Evolutionary conservation across 1,140 invertebrate genomes (phyloP), one percentile per base, ranked within the genome.

Genomic region (Contarinia nasturtii): DNA sequence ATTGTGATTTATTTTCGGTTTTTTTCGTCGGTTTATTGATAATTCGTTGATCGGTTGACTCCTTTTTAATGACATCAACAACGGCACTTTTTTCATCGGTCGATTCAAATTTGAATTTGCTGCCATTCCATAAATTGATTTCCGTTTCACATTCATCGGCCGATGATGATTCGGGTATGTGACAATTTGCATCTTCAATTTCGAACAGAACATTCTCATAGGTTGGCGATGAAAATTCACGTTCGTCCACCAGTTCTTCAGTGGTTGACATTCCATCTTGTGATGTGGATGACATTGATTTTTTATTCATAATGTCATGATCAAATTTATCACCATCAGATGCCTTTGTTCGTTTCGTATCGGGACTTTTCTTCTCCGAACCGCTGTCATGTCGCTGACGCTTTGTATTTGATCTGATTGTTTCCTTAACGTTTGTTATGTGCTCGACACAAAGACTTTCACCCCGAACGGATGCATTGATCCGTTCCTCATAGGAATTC

Each of bases 401-500:
- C 57, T 75, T 75, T 10, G 63, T 61, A 34, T 44, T 55, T 44
- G 49, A 48, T 7, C 48, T 45, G 12, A 33, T 15, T 17, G 17
- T 51, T 37, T 7, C 47, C 4, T 51, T 37, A 0, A 50, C 38
- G 8, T 44, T 51, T 2, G 42, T 53, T 44, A 41, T 21, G 18
- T 33, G 40, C 37, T 57, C 22, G 46, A 33, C 49, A 2, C 57
- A 46, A 14, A 53, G 34, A 8, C 53, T 53, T 45, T 65, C 65
- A 44, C 69, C 70, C 47, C 70, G 61, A 36, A 70, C 65, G 60
- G 71, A 72, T 2, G 72, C 58, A 19, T 76, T 72, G 50, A 81
- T 66, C 14, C 80, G 68, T 55, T 79, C 75, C 54, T 82, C 72
- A 54, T 82, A 82, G 0, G 79, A 75, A 49, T 74, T 75, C 45